phyloP scores from a whole-genome alignment of 2,113 vertebrate genomes.

The Fregetta grallaria region DNA sequence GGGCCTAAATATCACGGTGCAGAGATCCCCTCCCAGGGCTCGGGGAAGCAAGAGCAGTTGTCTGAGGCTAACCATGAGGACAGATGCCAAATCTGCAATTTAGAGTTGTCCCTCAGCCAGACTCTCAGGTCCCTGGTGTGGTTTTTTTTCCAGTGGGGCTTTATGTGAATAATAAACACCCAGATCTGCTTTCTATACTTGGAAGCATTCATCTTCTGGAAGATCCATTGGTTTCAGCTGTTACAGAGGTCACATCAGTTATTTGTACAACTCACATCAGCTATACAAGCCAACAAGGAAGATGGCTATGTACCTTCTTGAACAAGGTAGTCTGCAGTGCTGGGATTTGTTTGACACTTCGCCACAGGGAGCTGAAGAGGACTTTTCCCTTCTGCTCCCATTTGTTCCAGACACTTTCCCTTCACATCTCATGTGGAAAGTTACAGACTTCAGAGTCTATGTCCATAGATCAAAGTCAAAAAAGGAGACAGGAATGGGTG shows the following conservation, averaged over 20 bases:
- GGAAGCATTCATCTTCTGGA: neutral
- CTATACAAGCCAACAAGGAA: neutral
- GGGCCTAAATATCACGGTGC: neutral
- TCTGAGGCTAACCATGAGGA: neutral
- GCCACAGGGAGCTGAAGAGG: neutral
- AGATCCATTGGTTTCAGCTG: neutral
- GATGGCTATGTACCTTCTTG: neutral
- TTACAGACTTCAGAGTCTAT: neutral
- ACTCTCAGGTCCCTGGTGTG: neutral
- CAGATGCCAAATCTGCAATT: neutral
- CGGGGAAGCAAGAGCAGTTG: neutral
- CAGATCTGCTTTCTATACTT: neutral
- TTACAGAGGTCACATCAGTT: neutral
- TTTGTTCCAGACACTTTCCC: neutral
- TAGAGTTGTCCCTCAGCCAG: neutral
- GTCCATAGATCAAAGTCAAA: neutral
- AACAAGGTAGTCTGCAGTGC: too few species aligned
- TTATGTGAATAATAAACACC: neutral
- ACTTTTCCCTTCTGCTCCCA: neutral
- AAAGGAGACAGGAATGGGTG: neutral
- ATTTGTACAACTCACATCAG: rapidly evolving
- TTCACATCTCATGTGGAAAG: neutral
- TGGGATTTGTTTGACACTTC: neutral
- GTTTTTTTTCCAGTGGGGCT: neutral
- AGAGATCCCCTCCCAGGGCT: neutral